Conservation (phyloP, 1,140 invertebrate species). For the Drosophila arawakana region DNA sequence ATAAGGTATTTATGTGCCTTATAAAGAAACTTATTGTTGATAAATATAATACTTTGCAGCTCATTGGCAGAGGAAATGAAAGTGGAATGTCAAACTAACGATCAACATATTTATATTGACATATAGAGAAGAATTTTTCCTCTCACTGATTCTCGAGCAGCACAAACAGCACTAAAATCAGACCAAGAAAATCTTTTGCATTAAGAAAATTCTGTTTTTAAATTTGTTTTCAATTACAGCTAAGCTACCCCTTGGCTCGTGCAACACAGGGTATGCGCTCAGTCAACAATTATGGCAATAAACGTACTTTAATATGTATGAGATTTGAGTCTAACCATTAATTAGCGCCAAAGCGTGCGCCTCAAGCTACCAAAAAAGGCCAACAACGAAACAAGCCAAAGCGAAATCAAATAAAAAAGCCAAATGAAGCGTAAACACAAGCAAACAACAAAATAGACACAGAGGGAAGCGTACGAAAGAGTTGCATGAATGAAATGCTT, state of each 20-base stretch:
- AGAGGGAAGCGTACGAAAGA: slow-evolving; percentile 52
- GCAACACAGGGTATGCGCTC: slow-evolving; percentile 12
- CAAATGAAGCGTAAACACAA: slow-evolving; percentile 76
- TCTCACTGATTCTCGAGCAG: too few species aligned
- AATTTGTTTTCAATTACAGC: background rate
- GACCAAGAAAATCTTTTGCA: too few species aligned
- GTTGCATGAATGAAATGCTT: slow-evolving; percentile 67
- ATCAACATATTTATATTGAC: too few species aligned
- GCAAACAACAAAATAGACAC: slow-evolving; percentile 19
- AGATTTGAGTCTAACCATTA: slow-evolving; percentile 65
- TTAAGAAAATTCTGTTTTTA: too few species aligned
- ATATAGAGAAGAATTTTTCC: too few species aligned
- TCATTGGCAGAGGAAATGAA: slow-evolving; percentile 2
- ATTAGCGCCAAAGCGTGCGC: slow-evolving; percentile 61
- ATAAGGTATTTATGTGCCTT: slow-evolving; percentile 53
- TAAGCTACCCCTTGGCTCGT: background rate
- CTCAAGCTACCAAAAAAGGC: slow-evolving; percentile 40
- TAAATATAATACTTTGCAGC: slow-evolving; percentile 28
- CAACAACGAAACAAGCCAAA: slow-evolving; percentile 57
- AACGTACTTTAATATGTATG: slow-evolving; percentile 58
- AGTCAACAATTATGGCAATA: slow-evolving; percentile 60
- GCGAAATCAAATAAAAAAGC: slow-evolving; percentile 60
- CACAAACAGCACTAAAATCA: too few species aligned
- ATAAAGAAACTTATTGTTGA: slow-evolving; percentile 34
- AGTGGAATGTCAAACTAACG: background rate